Evolutionary conservation across 2,113 vertebrate species (phyloP).

Genomic region (Raja brachyura): DNA sequence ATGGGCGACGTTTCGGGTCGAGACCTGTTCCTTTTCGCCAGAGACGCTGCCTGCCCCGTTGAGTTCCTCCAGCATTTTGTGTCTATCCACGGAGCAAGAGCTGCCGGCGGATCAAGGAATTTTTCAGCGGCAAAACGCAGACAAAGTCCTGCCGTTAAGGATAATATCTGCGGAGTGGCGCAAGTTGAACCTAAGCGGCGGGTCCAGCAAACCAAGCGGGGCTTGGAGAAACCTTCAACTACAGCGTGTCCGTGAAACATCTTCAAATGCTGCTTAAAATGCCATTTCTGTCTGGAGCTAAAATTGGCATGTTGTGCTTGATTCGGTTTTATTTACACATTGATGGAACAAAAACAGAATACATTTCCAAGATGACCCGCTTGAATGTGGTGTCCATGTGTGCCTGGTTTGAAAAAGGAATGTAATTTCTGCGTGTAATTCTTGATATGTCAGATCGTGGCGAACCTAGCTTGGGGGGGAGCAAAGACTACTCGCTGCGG

Average conservation of each 20-base stretch:
- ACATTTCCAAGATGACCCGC: neutral
- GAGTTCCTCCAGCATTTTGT: too few species aligned
- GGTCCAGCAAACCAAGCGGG: neutral
- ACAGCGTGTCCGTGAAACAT: neutral
- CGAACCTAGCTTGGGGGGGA: neutral
- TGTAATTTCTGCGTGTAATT: neutral
- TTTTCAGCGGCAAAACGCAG: neutral
- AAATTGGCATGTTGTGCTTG: neutral
- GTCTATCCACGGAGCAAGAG: too few species aligned
- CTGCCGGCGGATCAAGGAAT: neutral
- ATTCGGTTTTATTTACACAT: neutral
- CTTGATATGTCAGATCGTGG: neutral
- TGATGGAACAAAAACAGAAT: neutral
- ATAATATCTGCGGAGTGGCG: neutral
- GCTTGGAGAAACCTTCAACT: neutral
- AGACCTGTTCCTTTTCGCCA: too few species aligned
- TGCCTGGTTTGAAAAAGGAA: neutral
- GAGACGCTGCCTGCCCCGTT: too few species aligned
- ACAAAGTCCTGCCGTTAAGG: neutral
- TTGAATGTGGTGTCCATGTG: neutral
- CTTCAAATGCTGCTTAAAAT: constrained; percentile 25
- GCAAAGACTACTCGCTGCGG: neutral
- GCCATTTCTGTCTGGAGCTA: neutral
- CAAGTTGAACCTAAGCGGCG: neutral
- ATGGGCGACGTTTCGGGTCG: too few species aligned